phyloP scores from a whole-genome alignment of 2,113 vertebrate species.

The Microcebus griseorufus region DNA sequence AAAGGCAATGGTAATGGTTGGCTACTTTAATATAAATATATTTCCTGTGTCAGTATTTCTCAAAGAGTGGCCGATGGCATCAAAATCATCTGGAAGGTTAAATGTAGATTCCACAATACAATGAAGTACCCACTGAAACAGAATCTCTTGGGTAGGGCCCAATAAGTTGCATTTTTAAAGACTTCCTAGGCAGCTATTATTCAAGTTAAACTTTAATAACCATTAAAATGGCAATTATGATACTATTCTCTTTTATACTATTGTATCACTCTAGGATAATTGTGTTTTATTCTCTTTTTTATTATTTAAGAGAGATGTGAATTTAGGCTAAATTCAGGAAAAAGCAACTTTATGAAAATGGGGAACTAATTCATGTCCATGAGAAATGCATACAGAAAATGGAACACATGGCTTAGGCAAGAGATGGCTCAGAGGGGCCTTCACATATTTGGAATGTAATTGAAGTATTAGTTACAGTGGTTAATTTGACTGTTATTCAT shows the following conservation, averaged over 20 bases:
- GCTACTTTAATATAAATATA: not conserved
- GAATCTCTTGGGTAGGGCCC: not conserved
- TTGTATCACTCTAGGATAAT: not conserved
- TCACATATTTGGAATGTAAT: not conserved
- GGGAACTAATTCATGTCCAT: not conserved
- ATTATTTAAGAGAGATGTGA: not conserved
- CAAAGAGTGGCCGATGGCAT: not conserved
- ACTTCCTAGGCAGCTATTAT: not conserved
- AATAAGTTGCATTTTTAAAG: not conserved
- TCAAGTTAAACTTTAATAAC: constrained; percentile 50
- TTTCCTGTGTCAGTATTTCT: not conserved
- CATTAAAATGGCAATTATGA: constrained; percentile 9
- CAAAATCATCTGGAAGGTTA: not conserved
- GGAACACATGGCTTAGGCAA: not conserved
- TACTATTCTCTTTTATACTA: constrained; percentile 6
- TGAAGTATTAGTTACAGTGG: not conserved
- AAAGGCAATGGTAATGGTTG: not conserved
- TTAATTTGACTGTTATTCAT: constrained; percentile 41
- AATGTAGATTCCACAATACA: not conserved
- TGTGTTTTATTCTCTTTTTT: constrained; percentile 24
- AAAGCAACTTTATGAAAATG: constrained; percentile 29
- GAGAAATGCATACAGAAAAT: not conserved
- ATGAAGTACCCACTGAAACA: not conserved
- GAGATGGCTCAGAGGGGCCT: not conserved
- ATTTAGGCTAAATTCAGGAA: not conserved